Base-by-base conservation (phyloP, 1,140 invertebrate genomes). In the Drosophila triauraria region DNA sequence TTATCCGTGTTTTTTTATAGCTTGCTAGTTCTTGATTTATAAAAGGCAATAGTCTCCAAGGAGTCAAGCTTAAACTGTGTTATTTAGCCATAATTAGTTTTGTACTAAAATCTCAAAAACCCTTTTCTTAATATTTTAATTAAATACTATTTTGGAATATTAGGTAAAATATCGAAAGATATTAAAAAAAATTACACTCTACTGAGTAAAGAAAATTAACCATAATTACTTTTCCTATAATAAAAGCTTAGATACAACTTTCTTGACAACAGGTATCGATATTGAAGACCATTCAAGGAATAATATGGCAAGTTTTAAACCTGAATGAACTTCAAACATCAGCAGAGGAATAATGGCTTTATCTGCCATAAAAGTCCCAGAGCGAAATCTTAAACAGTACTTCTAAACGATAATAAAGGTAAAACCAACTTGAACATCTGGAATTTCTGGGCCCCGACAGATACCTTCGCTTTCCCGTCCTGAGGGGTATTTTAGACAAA, bases 401-500 rank as follows among this genome's bases (percentile, higher is more conserved):
- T 62, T 25, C 25, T 20, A 20, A 4, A 23, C 27, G 38, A 62
- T 63, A 56, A n/a, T 63, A 30, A n/a, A 32, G 8, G 0, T 5
- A 12, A 23, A 23, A 50, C 17, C 25, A 30, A 20, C 20, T 20
- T 3, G 2, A 44, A 30, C 20, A 38, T 30, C 23, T 46, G 48
- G 67, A 68, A 68, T 30, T 68, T 53, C 62, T 13, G 32, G 27
- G 32, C n/a, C 4, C 32, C 6, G 13, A 51, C 13, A 70, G 67
- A 67, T 67, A 54, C 40, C 67, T 32, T 48, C 25, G 25, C 59
- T 20, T 17, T 15, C 8, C 54, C 35, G 27, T 32, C 50, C 13
- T 23, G 17, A 23, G 51, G 53, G 53, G 53, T 23, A 56, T 60
- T 62, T 57, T 35, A 48, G 48, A 79, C 79, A 87, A 86, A 80